These are phyloP conservation scores for Hirtodrosophila trivittata DNA, from an alignment of 2,888 invertebrate genomes.

Conservation along the genomic window DNA sequence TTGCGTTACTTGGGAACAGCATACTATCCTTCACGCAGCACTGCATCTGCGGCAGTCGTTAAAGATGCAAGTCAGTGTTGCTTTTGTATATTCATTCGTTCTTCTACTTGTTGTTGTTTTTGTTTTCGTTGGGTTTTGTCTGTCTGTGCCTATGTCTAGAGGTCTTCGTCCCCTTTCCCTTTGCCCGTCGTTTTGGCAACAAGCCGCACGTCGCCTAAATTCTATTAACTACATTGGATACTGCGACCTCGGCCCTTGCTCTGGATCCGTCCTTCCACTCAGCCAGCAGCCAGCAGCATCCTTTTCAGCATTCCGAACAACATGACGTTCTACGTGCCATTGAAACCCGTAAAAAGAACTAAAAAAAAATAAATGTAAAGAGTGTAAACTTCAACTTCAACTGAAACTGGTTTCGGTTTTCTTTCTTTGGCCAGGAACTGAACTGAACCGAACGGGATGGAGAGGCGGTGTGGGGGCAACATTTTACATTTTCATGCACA, in stretches of 20 bases:
- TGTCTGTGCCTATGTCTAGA: conserved; percentile 40
- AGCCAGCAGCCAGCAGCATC: conserved; percentile 40
- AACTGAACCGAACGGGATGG: not conserved
- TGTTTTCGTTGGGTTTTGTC: conserved; percentile 11
- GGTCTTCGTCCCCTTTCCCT: not conserved
- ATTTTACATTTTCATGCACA: conserved; percentile 69
- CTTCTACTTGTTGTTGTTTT: conserved; percentile 4
- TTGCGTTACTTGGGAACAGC: conserved; percentile 18
- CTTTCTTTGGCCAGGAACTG: conserved; percentile 43
- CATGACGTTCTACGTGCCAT: conserved; percentile 66
- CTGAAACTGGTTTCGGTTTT: conserved; percentile 70
- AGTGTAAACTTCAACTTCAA: conserved; percentile 45
- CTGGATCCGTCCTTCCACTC: conserved; percentile 19
- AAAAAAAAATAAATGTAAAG: conserved; percentile 48
- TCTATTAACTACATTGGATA: conserved; percentile 51
- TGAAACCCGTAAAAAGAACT: conserved; percentile 64
- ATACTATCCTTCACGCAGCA: conserved; percentile 21
- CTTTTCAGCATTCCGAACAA: conserved; percentile 64
- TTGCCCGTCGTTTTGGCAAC: conserved; percentile 2
- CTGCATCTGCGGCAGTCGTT: conserved; percentile 30
- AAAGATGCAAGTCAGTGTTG: conserved; percentile 54
- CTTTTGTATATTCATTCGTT: conserved; percentile 10
- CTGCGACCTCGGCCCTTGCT: conserved; percentile 6
- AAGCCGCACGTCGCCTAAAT: conserved; percentile 42
- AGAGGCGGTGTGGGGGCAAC: conserved; percentile 8